phyloP scores from a whole-genome alignment of 35 echinoderm and acorn worm species.

The Lytechinus variegatus region DNA sequence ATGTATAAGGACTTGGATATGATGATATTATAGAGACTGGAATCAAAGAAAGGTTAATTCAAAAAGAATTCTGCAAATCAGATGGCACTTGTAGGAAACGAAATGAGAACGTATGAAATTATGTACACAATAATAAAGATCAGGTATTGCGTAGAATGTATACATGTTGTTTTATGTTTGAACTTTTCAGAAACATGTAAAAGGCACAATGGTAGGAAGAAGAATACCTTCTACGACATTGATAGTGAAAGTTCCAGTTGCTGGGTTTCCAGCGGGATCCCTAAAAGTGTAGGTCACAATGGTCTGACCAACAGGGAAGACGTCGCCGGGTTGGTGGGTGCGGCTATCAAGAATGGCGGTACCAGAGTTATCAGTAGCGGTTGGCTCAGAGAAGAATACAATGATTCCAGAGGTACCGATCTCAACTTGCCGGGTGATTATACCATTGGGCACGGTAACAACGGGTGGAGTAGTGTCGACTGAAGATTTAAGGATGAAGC shows the following conservation, averaged over 20 bases:
- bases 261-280: constrained; percentile 66
- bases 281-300: constrained; percentile 59
- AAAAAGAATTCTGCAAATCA: too few relatives aligned
- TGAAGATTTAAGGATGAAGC: not conserved
- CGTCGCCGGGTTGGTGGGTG: too few relatives aligned
- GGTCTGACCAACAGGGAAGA: constrained; percentile 40
- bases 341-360: not conserved
- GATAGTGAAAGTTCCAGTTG: constrained; percentile 64
- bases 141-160: too few relatives aligned
- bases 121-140: too few relatives aligned
- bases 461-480: constrained; percentile 42
- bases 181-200: too few relatives aligned
- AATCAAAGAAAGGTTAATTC: too few relatives aligned
- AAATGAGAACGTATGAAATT: too few relatives aligned
- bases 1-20: too few relatives aligned
- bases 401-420: constrained; percentile 39
- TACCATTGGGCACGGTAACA: not conserved
- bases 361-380: constrained; percentile 74
- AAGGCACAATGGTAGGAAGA: too few relatives aligned
- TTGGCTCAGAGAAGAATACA: constrained; percentile 63
- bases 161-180: too few relatives aligned
- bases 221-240: constrained; percentile 50
- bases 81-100: too few relatives aligned
- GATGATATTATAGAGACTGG: too few relatives aligned
- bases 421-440: constrained; percentile 8